Base-by-base conservation (phyloP, 2,113 vertebrate genomes). In the Osmerus eperlanus region DNA sequence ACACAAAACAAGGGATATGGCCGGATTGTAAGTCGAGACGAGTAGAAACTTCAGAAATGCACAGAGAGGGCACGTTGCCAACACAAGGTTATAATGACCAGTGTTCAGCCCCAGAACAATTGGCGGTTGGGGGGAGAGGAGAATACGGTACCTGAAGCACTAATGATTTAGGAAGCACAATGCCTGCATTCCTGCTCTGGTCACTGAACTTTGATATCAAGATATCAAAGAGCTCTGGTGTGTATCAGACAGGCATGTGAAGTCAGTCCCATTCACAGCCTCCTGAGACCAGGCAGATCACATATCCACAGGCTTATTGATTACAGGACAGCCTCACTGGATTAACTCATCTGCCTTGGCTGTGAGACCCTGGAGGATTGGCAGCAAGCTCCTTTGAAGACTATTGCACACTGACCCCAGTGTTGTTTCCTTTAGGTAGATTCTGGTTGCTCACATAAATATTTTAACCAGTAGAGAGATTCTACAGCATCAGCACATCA, bases 151-250 rank as follows among this genome's bases (percentile, higher is more conserved):
- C 73, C 71, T 58, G 84, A 64, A 79, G 81, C 80, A n/a, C 73
- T 82, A 72, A 84, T 83, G 68, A 86, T 88, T 74, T 78, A 25
- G 72, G 65, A 54, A n/a, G 67, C 87, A 84, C 90, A 91, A 86
- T 85, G 78, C 71, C 79, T 59, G 25, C 76, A 83, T 85, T 90
- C 89, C 80, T 87, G 67, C 77, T 55, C 74, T 68, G 63, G 81
- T 61, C 71, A 62, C 51, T 85, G 82, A 84, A 72, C 73, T 87
- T 87, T 85, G 78, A 88, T 91, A 88, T 91, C 72, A 73, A 75
- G 81, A 77, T 84, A 82, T 76, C 86, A 91, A 90, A 91, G 89
- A 67, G 76, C 78, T 65, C 55, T 63, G 70, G 71, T n/a, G 65
- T 74, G 76, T 76, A 74, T 83, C 66, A 77, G 70, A 77, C 79